Conservation (phyloP, 2,888 invertebrate genomes). For the Aromia moschata region DNA sequence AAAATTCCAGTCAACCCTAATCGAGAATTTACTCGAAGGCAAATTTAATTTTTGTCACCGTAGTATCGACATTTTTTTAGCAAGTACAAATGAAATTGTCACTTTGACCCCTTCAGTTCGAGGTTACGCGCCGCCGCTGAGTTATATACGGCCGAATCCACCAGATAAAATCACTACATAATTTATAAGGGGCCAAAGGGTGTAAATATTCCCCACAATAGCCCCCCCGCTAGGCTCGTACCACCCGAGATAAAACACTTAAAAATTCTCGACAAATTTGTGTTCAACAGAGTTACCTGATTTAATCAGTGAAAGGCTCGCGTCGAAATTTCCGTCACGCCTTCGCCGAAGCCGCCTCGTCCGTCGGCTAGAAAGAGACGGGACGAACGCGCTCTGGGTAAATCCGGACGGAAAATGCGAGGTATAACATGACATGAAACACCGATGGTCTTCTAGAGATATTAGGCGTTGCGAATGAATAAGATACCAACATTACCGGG, state of each 20-base stretch:
- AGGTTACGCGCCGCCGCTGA: too few relatives aligned
- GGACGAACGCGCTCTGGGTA: conserved; percentile 2
- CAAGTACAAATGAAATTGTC: too few relatives aligned
- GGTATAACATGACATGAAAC: conserved; percentile 60
- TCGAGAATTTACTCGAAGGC: too few relatives aligned
- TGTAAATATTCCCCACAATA: conserved; percentile 61
- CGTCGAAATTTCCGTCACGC: conserved; percentile 26
- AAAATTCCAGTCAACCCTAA: too few relatives aligned
- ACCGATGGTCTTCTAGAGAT: conserved; percentile 54
- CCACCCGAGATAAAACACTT: conserved; percentile 57
- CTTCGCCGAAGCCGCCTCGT: neutral
- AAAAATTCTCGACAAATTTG: conserved; percentile 60
- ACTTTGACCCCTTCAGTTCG: too few relatives aligned
- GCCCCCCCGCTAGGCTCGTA: conserved; percentile 55
- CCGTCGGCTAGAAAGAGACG: neutral
- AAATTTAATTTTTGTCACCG: too few relatives aligned
- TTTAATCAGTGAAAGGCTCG: conserved; percentile 47
- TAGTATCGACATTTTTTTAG: too few relatives aligned
- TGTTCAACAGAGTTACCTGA: conserved; percentile 55
- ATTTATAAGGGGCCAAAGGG: conserved; percentile 60
- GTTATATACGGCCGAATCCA: conserved; percentile 36
- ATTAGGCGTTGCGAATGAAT: conserved; percentile 52
- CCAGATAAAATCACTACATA: conserved; percentile 54
- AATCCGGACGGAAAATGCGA: conserved; percentile 25
- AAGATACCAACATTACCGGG: conserved; percentile 50